Base-by-base conservation (phyloP, 1,140 invertebrate species). In the Scaptomyza graminum region DNA sequence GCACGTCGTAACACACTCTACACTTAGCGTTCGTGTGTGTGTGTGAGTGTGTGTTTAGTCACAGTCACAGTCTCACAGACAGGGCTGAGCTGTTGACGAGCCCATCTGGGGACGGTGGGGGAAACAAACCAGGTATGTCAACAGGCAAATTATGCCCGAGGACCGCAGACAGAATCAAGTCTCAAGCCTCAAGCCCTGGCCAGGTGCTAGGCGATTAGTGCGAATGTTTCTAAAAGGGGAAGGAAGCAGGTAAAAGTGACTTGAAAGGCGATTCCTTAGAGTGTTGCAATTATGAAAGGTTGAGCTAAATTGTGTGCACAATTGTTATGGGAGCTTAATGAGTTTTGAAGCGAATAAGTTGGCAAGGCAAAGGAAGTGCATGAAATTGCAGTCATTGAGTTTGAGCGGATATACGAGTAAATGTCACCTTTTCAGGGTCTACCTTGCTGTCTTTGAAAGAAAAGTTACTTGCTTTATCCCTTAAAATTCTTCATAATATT, bases 71-170 rank as follows among this genome's bases (percentile, higher is more conserved):
- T 69, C 59, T 41, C 37, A n/a, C 37, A 41, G 66, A 74, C 70
- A 68, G 50, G 28, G 28, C 7, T 31, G 34, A 46, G 52, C 56
- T 74, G 70, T 74, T 74, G 70, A 74, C 65, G 65, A 44, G 65
- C 52, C 65, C 57, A 62, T 65, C 51, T 69, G 65, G 66, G 52
- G 31, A 7, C n/a, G n/a, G n/a, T n/a, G 31, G 8, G 31, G 6
- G 7, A 1, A 34, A 9, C 7, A 34, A 62, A n/a, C 37, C 44
- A 50, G 66, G 46, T 68, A 70, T 74, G 71, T 74, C 71, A 74
- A 74, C 65, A 63, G 71, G 59, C 65, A 69, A 74, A 74, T 74
- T 74, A 74, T 70, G 65, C 57, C 65, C 50, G 51, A 56, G 65
- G 50, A 62, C 49, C 56, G 52, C 56, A 68, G 65, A 68, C 64